Evolutionary conservation across 2,888 invertebrate species (phyloP), one percentile per base, ranked within the genome.

Genomic region (Caenorhabditis japonica): DNA sequence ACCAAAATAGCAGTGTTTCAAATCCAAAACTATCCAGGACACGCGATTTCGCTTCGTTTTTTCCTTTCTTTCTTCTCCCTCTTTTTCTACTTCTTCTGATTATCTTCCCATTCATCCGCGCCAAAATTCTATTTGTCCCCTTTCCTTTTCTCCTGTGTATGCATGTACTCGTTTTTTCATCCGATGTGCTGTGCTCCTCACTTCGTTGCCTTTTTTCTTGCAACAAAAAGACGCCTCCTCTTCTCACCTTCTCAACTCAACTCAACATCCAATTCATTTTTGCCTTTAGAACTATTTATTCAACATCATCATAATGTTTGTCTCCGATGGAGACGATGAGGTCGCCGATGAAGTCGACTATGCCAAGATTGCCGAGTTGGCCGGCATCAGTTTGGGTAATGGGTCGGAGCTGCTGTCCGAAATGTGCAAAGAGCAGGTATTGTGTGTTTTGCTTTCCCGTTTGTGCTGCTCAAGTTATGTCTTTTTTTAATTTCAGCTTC

Each of bases 61-160:
- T 43, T 52, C 58, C 43, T 43, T 36, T n/a, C 21, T 36, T 60
- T 21, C 47, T 55, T 55, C 55, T 39, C 62, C 52, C 55, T 41
- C 64, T 30, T 43, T 49, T 59, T 52, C 33, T 59, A 53, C 53
- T 68, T 59, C 68, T 68, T 60, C 69, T 69, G 60, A 59, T 69
- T 60, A 59, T 69, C 60, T 55, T 69, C 60, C 69, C 60, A 53
- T 55, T 69, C 69, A 59, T 55, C 53, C 55, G 69, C 60, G 69
- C 60, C 59, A 60, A 60, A 69, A 60, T 69, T 69, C 69, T 60
- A 69, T 69, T 64, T 68, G 59, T 68, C 58, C 68, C 52, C 59
- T 39, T 30, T 10, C 30, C 30, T 30, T 10, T 30, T 30, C 30
- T 30, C 30, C 30, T 30, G 30, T 10, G 60, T 69, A 59, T 60